phyloP scores from a whole-genome alignment of 2,113 vertebrate species.

The Caranx ignobilis region DNA sequence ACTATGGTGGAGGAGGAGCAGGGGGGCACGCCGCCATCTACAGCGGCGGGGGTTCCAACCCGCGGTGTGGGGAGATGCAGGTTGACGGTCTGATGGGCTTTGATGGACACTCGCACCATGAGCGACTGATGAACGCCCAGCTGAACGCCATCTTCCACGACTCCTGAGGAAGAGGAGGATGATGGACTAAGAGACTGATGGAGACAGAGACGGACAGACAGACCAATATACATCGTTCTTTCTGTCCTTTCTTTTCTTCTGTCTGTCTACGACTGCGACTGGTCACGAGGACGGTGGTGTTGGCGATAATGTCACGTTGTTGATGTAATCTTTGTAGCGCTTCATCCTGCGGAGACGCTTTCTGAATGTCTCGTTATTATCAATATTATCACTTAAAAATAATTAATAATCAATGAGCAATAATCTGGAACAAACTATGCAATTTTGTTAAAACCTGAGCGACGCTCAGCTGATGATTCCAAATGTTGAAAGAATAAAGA shows the following conservation, averaged over 20 bases:
- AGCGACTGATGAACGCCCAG: slow-evolving; percentile 95
- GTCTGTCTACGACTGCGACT: slow-evolving; percentile 44
- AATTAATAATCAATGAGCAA: slow-evolving; percentile 72
- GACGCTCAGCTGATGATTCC: slow-evolving; percentile 56
- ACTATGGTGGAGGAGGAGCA: slow-evolving; percentile 88
- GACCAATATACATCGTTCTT: slow-evolving; percentile 36
- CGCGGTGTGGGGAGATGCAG: slow-evolving; percentile 88
- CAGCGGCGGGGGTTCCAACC: slow-evolving; percentile 78
- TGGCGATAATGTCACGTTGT: slow-evolving; percentile 25
- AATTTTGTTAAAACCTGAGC: slow-evolving; percentile 72
- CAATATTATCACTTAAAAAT: slow-evolving; percentile 54
- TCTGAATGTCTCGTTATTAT: slow-evolving; percentile 62
- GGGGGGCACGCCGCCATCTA: slow-evolving; percentile 89
- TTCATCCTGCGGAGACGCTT: slow-evolving; percentile 51
- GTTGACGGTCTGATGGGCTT: slow-evolving; percentile 93
- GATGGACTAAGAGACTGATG: slow-evolving; percentile 43
- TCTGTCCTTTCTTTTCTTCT: slow-evolving; percentile 35
- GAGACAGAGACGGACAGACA: slow-evolving; percentile 51
- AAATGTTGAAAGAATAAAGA: slow-evolving; percentile 73
- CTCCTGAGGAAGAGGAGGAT: slow-evolving; percentile 78
- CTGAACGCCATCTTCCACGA: slow-evolving; percentile 98
- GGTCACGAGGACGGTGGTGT: neutral
- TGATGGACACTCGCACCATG: slow-evolving; percentile 94
- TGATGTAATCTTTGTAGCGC: slow-evolving; percentile 61
- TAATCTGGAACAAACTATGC: slow-evolving; percentile 81